Conservation (phyloP, 2,113 vertebrate genomes). For the Bostrychus sinensis region DNA sequence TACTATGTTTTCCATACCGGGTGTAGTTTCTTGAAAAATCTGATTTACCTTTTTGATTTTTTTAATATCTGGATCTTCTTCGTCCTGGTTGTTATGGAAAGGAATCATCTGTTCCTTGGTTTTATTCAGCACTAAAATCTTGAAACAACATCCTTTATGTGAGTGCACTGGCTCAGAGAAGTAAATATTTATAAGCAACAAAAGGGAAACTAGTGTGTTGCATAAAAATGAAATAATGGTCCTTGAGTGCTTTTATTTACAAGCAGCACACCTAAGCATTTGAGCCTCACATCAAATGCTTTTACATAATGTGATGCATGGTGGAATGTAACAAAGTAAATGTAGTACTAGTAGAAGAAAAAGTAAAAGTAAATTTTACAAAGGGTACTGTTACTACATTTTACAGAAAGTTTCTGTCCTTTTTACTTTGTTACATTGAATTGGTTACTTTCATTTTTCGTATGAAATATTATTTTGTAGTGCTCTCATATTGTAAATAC, state of each 20-base stretch:
- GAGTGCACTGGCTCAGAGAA: background rate
- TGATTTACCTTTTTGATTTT: constrained; percentile 94
- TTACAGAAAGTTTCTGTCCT: too few species aligned
- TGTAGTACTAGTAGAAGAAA: too few species aligned
- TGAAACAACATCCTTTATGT: constrained; percentile 32
- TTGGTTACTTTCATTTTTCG: too few species aligned
- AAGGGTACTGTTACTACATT: too few species aligned
- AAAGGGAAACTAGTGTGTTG: constrained; percentile 12
- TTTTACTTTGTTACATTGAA: too few species aligned
- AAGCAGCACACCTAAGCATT: constrained; percentile 1
- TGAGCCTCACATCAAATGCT: constrained; percentile 19
- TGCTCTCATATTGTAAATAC: too few species aligned
- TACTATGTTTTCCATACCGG: background rate
- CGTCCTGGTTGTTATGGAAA: constrained; percentile 87
- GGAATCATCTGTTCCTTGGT: constrained; percentile 89
- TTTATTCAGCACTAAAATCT: constrained; percentile 92
- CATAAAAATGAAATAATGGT: constrained; percentile 10
- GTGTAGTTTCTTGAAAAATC: background rate
- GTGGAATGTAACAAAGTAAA: too few species aligned
- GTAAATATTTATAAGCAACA: constrained; percentile 40
- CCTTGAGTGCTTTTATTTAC: constrained; percentile 20
- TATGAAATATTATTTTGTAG: too few species aligned
- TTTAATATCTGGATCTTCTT: constrained; percentile 95
- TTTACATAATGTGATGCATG: constrained; percentile 32
- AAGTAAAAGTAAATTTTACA: too few species aligned